A percentile compares a stretch with the other conserved stretches of the same genome.
phyloP scores from a whole-genome alignment of 2,888 invertebrate species.

The Yponomeuta cagnagella region DNA sequence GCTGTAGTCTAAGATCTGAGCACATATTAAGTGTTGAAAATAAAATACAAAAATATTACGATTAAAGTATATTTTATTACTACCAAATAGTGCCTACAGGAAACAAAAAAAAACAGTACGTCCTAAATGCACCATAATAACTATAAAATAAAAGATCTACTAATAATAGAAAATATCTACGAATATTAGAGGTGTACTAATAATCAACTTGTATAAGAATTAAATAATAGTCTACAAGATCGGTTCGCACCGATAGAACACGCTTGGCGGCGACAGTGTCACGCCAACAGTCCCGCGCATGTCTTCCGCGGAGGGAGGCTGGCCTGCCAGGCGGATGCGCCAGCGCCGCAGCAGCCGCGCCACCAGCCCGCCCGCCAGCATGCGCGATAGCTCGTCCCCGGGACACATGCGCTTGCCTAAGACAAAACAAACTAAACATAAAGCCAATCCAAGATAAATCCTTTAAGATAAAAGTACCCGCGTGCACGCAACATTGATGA shows the following conservation, averaged over 20 bases:
- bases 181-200: too few relatives aligned
- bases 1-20: conserved; percentile 35
- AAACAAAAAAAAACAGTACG: too few relatives aligned
- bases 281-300: conserved; percentile 84
- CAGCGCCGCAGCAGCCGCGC: conserved; percentile 81
- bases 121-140: too few relatives aligned
- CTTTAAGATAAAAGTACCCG: too few relatives aligned
- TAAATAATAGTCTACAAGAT: conserved; percentile 24
- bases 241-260: conserved; percentile 45
- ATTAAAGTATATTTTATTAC: conserved; percentile 24
- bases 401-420: conserved; percentile 89
- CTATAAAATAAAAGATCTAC: too few relatives aligned
- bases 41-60: conserved; percentile 36
- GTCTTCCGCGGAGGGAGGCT: conserved; percentile 54
- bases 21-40: conserved; percentile 32
- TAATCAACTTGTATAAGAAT: not conserved
- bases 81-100: not conserved
- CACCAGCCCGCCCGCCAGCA: conserved; percentile 79
- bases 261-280: conserved; percentile 80
- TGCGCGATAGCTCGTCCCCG: conserved; percentile 88
- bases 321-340: conserved; percentile 73
- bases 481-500: too few relatives aligned
- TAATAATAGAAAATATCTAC: too few relatives aligned
- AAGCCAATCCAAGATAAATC: not conserved
- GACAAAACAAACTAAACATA: conserved; percentile 21